Evolutionary conservation across 2,888 invertebrate genomes (phyloP), one percentile per base, ranked within the genome.

Genomic region (Acleris cristana): DNA sequence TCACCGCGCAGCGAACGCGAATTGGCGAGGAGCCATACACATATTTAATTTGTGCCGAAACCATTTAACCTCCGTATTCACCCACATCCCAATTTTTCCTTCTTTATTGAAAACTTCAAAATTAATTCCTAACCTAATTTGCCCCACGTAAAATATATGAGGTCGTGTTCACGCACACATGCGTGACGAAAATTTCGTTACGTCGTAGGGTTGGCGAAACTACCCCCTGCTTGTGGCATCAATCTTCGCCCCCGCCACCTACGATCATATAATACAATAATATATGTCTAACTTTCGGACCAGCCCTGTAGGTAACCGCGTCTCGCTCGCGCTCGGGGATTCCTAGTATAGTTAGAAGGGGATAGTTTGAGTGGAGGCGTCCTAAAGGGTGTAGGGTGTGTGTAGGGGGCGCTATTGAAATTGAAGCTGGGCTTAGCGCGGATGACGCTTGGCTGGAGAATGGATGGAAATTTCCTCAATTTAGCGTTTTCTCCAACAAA

Each of bases 391-490:
- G 90, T 89, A 90, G 88, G 90, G 90, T 85, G 91, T 90, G 76
- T 91, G 91, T 89, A 79, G 88, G 91, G 84, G 90, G 89, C 82
- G 87, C 91, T 92, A 92, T 92, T 92, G 92, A 92, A 92, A 92
- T 92, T 92, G 92, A 92, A 92, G 92, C 92, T 88, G 89, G 91
- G 89, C 87, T 92, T 91, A 92, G 90, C 92, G 90, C 89, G 92
- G 92, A 92, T 92, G 92, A 92, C 91, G 92, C 90, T 88, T 87
- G 91, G 88, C 85, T 89, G 87, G 90, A 92, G 92, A 92, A 92
- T 91, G 91, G 92, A 92, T 92, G 92, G 90, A 92, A 92, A 92
- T 92, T 92, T 92, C 91, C 92, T 91, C 91, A 92, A 92, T 92
- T 92, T 92, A 90, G 88, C 91, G 90, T 91, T 92, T 90, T 91